Base-by-base conservation (phyloP, 2,797 vertebrate species). In the Mormyrus proboscirostris region DNA sequence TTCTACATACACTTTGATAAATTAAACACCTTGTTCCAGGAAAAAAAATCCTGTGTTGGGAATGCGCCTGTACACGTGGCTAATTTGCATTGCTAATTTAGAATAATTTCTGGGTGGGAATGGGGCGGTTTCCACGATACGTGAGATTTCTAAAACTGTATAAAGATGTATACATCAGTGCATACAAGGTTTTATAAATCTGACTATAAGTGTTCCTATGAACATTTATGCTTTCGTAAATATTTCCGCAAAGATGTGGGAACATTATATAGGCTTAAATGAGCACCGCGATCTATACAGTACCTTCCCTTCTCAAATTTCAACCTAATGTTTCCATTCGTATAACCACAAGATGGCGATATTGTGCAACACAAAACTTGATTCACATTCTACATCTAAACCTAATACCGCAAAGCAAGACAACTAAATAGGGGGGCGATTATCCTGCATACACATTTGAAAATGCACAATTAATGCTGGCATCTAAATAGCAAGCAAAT, bases 341-440 rank as follows among this genome's bases (percentile, higher is more conserved):
- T 19, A 38, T n/a, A 19, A 41, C 85, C 85, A 87, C 85, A 87
- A 9, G 85, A 57, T 87, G 85, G 85, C 53, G 25, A 87, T 87
- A 87, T 55, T 59, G 85, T n/a, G 53, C 50, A 53, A 49, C 38
- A 83, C 44, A 83, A 49, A 83, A 10, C 16, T 3, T 5, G 19
- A 47, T 86, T 89, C 9, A 0, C 6, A 9, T 79, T 79, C 19
- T 44, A 44, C 16, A 9, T 79, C 73, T 41, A 79, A 73, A 73
- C 29, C 29, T 33, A 38, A 33, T 73, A 73, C 38, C 2, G 33
- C 38, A 79, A 16, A 44, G 41, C 41, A 19, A 44, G 38, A 79
- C 29, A 79, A 44, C 38, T 41, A 79, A 73, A 73, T 14, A 33
- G 29, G 0, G 2, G 2, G 3, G 6, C 4, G 73, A 44, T 44